Base-by-base conservation (phyloP, 2,888 invertebrate species). In the Scelioninae gen. 2 region DNA sequence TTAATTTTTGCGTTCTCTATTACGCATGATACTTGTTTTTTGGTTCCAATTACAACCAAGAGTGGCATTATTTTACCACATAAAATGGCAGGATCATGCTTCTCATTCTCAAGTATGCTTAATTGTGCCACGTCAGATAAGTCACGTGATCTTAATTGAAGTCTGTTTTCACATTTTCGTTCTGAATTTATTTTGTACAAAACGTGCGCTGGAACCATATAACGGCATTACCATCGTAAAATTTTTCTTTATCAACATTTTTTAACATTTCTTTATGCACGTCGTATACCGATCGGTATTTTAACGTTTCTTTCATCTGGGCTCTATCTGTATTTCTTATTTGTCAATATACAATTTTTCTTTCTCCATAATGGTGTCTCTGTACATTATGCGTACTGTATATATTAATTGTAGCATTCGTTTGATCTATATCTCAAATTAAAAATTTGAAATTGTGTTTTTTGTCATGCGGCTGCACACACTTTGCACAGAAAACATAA, bases 161-260 rank as follows among this genome's bases (percentile, higher is more conserved):
- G 7, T 28, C 73, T 52, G 2, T 31, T 16, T 43, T 57, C 43
- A 13, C 11, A 16, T 28, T 25, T 31, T 0, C 35, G 1, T 52
- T 76, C 73, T 0, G 76, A 74, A 35, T 68, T 74, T 2, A 58
- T 43, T 60, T 76, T 74, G 15, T 55, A 48, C 4, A 41, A n/a
- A 2, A 58, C 48, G 16, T 45, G 6, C 7, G 45, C 13, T 28
- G 16, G 15, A 43, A 4, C 33, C 1, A 48, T 0, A 2, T 65
- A 33, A 28, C 37, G 0, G 55, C 35, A 22, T 70, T 5, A 11
- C 73, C 73, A 33, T 74, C 70, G 33, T 60, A 9, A 33, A 19
- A 57, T 18, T 19, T 48, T 25, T 57, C 48, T 5, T 31, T 15
- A 25, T 71, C 48, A 13, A 52, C 22, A 4, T 39, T 43, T 9